Base-by-base conservation (phyloP, 2,797 vertebrate species). In the Dallia pectoralis region DNA sequence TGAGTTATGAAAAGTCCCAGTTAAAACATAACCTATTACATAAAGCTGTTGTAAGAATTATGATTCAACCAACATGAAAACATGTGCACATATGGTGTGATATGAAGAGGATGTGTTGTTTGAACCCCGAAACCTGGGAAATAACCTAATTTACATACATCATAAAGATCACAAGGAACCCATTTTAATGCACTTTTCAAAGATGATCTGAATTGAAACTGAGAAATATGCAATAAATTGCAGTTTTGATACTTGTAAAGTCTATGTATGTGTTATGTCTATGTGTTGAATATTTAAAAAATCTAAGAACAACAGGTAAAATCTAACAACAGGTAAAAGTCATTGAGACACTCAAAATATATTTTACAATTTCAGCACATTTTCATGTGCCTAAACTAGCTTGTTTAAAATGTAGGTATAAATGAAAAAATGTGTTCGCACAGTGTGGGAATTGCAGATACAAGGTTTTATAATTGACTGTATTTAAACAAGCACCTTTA, bases 141-240 rank as follows among this genome's bases (percentile, higher is more conserved):
- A 74, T 67, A 59, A 66, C 72, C 72, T 51, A 32, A 77, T 75
- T 70, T 70, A 67, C 70, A 70, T 75, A 59, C 53, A 25, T 59
- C n/a, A 59, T 25, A 25, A 12, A 59, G 53, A 59, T 25, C 3
- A 27, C 1, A 59, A 56, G 11, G 53, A 56, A 56, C 9, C 53
- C 16, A n/a, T 56, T 56, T 11, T 56, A 18, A 25, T 56, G 22
- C 53, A 25, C 40, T 56, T n/a, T 56, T 25, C 53, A 3, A 25
- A 59, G 30, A 64, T 19, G 16, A 29, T 48, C 59, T 30, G 74
- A 40, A 69, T 77, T 44, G 2, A 44, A 44, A 11, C 9, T 44
- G 40, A 59, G 11, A 59, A 59, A 19, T 7, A 22, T 19, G n/a
- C 18, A 22, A n/a, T 19, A 12, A 44, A 44, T 44, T 6, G 5